Percentiles rank a stretch among this genome's conserved stretches.
phyloP scores from a whole-genome alignment of 2,888 invertebrate genomes.

The Noctuana brunneofusca region DNA sequence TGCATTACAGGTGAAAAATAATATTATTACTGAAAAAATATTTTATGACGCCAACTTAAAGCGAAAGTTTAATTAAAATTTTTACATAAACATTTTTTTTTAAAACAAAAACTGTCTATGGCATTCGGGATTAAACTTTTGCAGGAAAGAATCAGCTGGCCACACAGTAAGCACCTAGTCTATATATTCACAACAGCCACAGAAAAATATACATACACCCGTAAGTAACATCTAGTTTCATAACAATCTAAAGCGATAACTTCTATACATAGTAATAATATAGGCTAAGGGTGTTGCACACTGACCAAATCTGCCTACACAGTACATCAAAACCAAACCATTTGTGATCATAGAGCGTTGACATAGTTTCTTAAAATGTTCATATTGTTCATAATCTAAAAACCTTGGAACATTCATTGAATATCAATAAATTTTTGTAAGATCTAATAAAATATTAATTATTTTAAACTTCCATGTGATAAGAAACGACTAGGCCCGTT shows the following conservation, averaged over 20 bases:
- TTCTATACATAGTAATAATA: slow-evolving; percentile 50
- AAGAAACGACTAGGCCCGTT: neutral
- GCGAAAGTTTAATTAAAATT: too few relatives aligned
- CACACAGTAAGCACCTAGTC: slow-evolving; percentile 58
- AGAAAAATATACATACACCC: slow-evolving; percentile 65
- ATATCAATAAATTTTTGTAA: too few relatives aligned
- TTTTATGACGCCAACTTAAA: too few relatives aligned
- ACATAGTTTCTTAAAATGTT: too few relatives aligned
- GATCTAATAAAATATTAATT: too few relatives aligned
- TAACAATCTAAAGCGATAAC: slow-evolving; percentile 69
- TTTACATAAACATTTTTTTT: too few relatives aligned
- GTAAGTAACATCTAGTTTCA: slow-evolving; percentile 66
- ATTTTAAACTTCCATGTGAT: too few relatives aligned
- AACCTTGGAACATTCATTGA: too few relatives aligned
- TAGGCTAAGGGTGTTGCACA: slow-evolving; percentile 36
- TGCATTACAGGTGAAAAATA: neutral
- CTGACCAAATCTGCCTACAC: neutral
- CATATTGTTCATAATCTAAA: too few relatives aligned
- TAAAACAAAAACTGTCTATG: slow-evolving; percentile 16
- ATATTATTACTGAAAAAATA: too few relatives aligned
- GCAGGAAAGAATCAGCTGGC: neutral
- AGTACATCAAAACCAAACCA: too few relatives aligned
- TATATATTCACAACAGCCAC: slow-evolving; percentile 60
- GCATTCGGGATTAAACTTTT: slow-evolving; percentile 8
- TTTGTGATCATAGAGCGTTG: too few relatives aligned